Evolutionary conservation across 2,888 invertebrate species (phyloP).

Genomic region (Drosophila pullipes): DNA sequence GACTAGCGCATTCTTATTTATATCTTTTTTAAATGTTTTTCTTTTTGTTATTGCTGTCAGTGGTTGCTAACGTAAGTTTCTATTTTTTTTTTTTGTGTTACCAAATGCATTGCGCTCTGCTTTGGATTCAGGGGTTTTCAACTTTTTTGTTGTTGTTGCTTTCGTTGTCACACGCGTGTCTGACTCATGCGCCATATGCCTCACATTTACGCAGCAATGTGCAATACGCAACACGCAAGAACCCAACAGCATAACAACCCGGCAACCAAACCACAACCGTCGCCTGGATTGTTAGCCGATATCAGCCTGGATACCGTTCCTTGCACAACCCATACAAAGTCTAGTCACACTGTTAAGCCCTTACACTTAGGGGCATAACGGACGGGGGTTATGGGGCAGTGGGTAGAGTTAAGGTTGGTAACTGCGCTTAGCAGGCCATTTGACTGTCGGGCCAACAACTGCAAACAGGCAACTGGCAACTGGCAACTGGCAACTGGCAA

Average conservation of each 20-base stretch:
- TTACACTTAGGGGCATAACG: conserved; percentile 10
- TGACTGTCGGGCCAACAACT: conserved; percentile 42
- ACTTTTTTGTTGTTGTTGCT: conserved; percentile 9
- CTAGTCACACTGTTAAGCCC: conserved; percentile 38
- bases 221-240: conserved; percentile 31
- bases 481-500: conserved; percentile 18
- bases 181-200: conserved; percentile 44
- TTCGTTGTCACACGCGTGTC: conserved; percentile 34
- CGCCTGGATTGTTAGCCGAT: conserved; percentile 23
- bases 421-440: conserved; percentile 36
- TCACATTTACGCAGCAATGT: conserved; percentile 19
- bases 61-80: conserved; percentile 32
- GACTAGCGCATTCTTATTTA: neutral
- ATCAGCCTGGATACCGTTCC: conserved; percentile 10
- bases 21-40: neutral
- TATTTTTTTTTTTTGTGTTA: neutral
- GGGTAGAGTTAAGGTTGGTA: conserved; percentile 1
- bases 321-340: conserved; percentile 48
- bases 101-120: neutral
- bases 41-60: conserved; percentile 19
- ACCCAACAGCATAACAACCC: neutral
- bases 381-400: neutral
- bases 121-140: neutral
- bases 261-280: neutral
- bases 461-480: conserved; percentile 17